Conservation (phyloP, 2,888 invertebrate species). For the Lottia gigantea region DNA sequence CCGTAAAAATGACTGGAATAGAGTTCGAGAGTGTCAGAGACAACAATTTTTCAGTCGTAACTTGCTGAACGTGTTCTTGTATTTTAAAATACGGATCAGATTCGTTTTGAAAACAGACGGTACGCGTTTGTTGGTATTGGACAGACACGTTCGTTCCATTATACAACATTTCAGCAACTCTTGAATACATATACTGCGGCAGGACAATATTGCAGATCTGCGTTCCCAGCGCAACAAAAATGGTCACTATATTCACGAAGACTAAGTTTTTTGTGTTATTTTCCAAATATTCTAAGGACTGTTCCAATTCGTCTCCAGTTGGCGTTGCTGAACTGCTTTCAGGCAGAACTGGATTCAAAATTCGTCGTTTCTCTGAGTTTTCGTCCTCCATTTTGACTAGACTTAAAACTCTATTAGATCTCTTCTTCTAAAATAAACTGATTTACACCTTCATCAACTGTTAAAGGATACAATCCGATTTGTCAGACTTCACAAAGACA, state of each 20-base stretch:
- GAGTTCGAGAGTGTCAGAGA: background rate
- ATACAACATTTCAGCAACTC: constrained; percentile 12
- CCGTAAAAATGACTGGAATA: constrained; percentile 20
- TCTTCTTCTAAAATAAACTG: no score
- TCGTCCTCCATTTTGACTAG: no score
- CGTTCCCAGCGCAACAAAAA: background rate
- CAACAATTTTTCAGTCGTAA: background rate
- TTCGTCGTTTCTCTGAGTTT: no score
- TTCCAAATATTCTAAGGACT: no score
- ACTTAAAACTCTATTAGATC: no score
- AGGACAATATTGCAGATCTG: background rate
- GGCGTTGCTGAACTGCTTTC: no score
- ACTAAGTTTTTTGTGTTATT: constrained; percentile 9
- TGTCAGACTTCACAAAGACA: no score
- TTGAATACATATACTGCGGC: constrained; percentile 15
- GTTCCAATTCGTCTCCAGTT: no score
- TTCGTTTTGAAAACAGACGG: constrained; percentile 15
- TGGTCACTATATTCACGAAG: constrained; percentile 12
- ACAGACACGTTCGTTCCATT: constrained; percentile 5
- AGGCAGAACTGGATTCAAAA: no score
- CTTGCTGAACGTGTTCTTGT: background rate
- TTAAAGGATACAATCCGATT: no score
- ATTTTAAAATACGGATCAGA: constrained; percentile 14
- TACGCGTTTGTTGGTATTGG: constrained; percentile 5
- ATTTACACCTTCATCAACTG: no score